These are phyloP conservation scores for Xiphydria camelus DNA, from an alignment of 2,888 invertebrate genomes.

Conservation along the genomic window DNA sequence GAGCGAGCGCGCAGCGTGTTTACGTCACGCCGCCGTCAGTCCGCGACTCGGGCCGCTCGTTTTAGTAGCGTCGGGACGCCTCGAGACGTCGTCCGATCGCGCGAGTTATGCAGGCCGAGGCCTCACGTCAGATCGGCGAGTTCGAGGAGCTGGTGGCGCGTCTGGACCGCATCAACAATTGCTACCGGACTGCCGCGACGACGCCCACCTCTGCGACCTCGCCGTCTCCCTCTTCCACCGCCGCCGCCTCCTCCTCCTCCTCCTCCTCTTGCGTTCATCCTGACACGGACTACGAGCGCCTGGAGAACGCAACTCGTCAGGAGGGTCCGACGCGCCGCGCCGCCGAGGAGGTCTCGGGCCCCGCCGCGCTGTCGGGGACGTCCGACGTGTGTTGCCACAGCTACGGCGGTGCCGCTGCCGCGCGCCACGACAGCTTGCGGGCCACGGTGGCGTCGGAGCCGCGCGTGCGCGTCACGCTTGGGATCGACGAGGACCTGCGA, in stretches of 20 bases:
- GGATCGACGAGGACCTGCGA: slow-evolving; percentile 65
- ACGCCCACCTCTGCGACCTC: slow-evolving; percentile 9
- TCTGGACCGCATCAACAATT: slow-evolving; percentile 51
- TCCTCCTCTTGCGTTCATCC: not conserved
- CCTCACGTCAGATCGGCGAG: slow-evolving; percentile 53
- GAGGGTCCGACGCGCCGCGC: too few species aligned
- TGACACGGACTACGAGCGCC: not conserved
- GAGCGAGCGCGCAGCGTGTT: not conserved
- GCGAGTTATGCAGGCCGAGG: slow-evolving; percentile 43
- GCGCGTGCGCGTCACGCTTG: slow-evolving; percentile 60
- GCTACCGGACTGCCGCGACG: slow-evolving; percentile 11
- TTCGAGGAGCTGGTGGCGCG: slow-evolving; percentile 55
- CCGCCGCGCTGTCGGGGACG: not conserved
- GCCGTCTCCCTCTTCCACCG: slow-evolving; percentile 3
- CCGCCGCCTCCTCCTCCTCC: not conserved
- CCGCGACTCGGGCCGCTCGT: slow-evolving; percentile 26
- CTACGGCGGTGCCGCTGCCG: too few species aligned
- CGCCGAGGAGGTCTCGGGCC: not conserved
- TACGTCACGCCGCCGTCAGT: too few species aligned
- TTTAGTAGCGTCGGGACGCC: slow-evolving; percentile 50
- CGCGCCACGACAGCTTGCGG: too few species aligned
- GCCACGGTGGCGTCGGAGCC: slow-evolving; percentile 23
- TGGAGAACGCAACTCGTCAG: not conserved
- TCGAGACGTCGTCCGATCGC: slow-evolving; percentile 33
- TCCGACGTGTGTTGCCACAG: too few species aligned